phyloP scores from a whole-genome alignment of 2,113 vertebrate genomes.

The Eulemur rufifrons region DNA sequence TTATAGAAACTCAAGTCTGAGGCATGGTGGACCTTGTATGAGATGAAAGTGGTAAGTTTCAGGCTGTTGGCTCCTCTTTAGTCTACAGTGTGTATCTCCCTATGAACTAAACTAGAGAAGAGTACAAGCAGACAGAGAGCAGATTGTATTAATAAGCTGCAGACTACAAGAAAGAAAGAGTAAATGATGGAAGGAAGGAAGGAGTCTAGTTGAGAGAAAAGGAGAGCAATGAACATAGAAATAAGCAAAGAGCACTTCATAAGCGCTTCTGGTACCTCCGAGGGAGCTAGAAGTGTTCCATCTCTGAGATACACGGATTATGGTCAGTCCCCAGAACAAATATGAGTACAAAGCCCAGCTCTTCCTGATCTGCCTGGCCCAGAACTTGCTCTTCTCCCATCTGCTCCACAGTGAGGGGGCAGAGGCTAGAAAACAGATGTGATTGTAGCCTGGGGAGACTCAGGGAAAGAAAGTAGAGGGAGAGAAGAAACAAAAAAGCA shows the following conservation, averaged over 20 bases:
- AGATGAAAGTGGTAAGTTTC: not conserved
- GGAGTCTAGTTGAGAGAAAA: not conserved
- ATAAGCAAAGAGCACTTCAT: not conserved
- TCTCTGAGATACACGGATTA: not conserved
- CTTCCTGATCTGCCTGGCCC: not conserved
- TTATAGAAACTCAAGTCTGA: not conserved
- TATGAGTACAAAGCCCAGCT: not conserved
- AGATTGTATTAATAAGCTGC: not conserved
- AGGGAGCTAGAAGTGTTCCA: not conserved
- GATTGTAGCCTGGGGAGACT: constrained; percentile 5
- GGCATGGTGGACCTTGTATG: not conserved
- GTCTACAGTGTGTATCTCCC: not conserved
- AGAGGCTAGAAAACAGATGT: constrained; percentile 61
- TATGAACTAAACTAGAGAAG: not conserved
- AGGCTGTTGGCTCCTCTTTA: not conserved
- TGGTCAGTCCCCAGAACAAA: not conserved
- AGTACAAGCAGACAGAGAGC: not conserved
- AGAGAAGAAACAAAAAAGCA: not conserved
- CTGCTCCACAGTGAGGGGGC: not conserved
- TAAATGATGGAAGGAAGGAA: not conserved
- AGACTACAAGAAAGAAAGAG: not conserved
- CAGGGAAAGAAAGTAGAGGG: not conserved
- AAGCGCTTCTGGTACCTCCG: not conserved
- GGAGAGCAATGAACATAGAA: not conserved
- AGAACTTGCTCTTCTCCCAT: not conserved